Percentiles rank a stretch among this genome's conserved stretches.
Conservation (phyloP, 92 coral and sea anemone genomes). For the Blastomussa wellsi region DNA sequence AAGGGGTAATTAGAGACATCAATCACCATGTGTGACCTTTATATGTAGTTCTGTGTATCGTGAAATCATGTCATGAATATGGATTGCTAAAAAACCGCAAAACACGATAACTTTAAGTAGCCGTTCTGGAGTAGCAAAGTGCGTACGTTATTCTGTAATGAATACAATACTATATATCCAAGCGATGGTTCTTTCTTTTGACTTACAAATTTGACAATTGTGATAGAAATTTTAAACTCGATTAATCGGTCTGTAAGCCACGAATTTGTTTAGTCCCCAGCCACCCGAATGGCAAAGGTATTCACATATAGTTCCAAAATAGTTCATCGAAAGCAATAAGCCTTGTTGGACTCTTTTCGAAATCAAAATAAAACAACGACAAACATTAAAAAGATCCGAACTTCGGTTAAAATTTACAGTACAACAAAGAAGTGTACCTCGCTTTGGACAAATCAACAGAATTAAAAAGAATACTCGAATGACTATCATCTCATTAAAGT, state of each 20-base stretch:
- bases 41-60: conserved; percentile 1
- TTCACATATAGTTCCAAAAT: not conserved
- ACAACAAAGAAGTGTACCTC: not conserved
- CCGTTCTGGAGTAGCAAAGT: not conserved
- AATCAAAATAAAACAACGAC: not conserved
- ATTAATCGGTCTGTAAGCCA: conserved; percentile 11
- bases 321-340: conserved; percentile 8
- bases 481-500: conserved; percentile 10
- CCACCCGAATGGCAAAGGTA: not conserved
- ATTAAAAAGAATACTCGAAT: not conserved
- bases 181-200: not conserved
- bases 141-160: not conserved
- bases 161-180: not conserved
- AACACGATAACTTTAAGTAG: conserved; percentile 30
- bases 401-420: not conserved
- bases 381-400: not conserved
- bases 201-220: conserved; percentile 6
- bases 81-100: conserved; percentile 29
- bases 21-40: conserved; percentile 29
- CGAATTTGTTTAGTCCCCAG: conserved; percentile 30
- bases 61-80: conserved; percentile 35
- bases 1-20: not conserved
- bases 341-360: conserved; percentile 3
- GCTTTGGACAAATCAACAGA: not conserved
- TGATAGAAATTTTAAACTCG: not conserved